Percentiles rank a stretch among this genome's conserved stretches.
Evolutionary conservation across 2,797 vertebrate species (phyloP).

Genomic region (Myotis planiceps): DNA sequence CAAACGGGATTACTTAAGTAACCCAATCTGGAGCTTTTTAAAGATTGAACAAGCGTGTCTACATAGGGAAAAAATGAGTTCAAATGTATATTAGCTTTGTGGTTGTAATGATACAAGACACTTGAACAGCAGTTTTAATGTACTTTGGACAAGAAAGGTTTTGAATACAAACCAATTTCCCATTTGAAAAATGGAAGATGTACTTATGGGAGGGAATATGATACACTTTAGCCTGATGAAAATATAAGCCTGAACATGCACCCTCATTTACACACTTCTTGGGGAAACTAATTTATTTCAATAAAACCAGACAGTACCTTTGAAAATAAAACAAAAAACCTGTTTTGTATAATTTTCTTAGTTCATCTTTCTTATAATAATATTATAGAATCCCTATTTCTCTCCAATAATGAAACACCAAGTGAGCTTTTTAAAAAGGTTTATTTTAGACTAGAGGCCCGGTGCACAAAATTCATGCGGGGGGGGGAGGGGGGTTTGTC

Average conservation of each 20-base stretch:
- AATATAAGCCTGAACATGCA: slow-evolving; percentile 25
- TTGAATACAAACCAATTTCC: slow-evolving; percentile 54
- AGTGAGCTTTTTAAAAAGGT: neutral
- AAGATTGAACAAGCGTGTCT: slow-evolving; percentile 72
- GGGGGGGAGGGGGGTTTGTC: no score
- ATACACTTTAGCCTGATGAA: slow-evolving; percentile 44
- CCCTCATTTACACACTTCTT: neutral
- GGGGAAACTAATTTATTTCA: slow-evolving; percentile 45
- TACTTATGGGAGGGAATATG: slow-evolving; percentile 29
- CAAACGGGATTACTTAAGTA: slow-evolving; percentile 72
- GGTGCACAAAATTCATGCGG: no score
- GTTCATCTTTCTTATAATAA: slow-evolving; percentile 38
- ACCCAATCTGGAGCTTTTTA: slow-evolving; percentile 63
- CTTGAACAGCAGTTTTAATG: slow-evolving; percentile 69
- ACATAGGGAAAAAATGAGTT: slow-evolving; percentile 60
- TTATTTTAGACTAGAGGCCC: neutral
- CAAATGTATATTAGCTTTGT: slow-evolving; percentile 48
- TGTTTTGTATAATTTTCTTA: neutral
- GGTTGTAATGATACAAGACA: slow-evolving; percentile 64
- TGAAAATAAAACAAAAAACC: neutral
- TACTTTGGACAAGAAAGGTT: slow-evolving; percentile 48
- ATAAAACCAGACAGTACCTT: slow-evolving; percentile 24
- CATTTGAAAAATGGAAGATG: slow-evolving; percentile 39
- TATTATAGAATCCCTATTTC: slow-evolving; percentile 17
- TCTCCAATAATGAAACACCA: neutral